Conservation (phyloP, 2,888 invertebrate species). For the Cephus nigrinus region DNA sequence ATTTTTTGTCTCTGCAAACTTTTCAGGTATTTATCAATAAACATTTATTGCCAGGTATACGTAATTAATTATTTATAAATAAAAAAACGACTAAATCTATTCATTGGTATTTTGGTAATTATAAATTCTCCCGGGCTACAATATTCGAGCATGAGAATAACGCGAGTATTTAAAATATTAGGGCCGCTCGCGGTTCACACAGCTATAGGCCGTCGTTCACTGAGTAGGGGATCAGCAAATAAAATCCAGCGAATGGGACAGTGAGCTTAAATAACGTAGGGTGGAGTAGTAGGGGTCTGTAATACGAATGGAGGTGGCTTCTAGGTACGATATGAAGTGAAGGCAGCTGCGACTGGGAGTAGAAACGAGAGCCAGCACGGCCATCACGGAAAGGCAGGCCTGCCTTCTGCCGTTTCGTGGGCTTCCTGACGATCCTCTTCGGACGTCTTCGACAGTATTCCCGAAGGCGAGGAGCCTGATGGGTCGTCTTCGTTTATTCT, state of each 20-base stretch:
- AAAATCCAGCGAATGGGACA: neutral
- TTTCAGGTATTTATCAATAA: neutral
- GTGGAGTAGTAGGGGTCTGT: neutral
- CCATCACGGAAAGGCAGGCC: slow-evolving; percentile 42
- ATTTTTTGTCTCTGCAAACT: neutral
- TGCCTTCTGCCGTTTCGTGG: slow-evolving; percentile 44
- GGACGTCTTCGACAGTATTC: slow-evolving; percentile 38
- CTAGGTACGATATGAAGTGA: neutral
- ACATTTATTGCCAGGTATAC: neutral
- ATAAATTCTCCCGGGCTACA: neutral
- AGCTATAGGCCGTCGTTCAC: neutral
- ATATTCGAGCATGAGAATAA: neutral
- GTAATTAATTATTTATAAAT: neutral
- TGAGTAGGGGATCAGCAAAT: neutral
- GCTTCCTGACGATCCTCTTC: slow-evolving; percentile 31
- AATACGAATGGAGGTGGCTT: neutral
- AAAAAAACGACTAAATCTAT: neutral
- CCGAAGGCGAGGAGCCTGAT: slow-evolving; percentile 51
- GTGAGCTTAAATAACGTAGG: neutral
- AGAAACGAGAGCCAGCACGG: slow-evolving; percentile 2
- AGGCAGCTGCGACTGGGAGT: slow-evolving; percentile 5
- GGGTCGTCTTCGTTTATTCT: slow-evolving; percentile 33
- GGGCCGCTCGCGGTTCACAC: neutral
- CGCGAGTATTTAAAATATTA: neutral
- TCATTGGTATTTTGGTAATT: neutral